Evolutionary conservation across 35 echinoderm and acorn worm species (phyloP).

Genomic region (Apostichopus japonicus): DNA sequence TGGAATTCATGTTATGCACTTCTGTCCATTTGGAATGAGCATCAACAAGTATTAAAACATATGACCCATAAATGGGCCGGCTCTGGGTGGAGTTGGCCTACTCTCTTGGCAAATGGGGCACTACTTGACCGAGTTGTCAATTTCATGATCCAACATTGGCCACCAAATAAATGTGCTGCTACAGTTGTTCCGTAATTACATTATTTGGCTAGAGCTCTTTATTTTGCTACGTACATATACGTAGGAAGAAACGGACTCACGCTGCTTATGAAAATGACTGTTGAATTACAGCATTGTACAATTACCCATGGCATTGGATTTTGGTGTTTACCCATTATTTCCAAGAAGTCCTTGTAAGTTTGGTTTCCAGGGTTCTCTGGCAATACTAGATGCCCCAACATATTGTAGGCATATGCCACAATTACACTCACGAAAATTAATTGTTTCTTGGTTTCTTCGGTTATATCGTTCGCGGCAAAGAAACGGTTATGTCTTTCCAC

Average conservation of each 20-base stretch:
- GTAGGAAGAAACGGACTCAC: constrained; percentile 54
- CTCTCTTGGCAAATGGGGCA: constrained; percentile 36
- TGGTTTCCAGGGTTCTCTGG: constrained; percentile 48
- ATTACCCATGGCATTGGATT: constrained; percentile 46
- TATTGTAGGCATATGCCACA: constrained; percentile 40
- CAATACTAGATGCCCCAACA: constrained; percentile 32
- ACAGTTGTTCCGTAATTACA: background rate
- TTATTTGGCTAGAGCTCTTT: constrained; percentile 46
- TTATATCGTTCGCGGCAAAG: constrained; percentile 68
- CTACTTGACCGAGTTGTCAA: constrained; percentile 25
- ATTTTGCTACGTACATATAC: constrained; percentile 51
- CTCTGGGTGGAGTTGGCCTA: constrained; percentile 47
- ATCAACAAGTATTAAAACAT: constrained; percentile 40
- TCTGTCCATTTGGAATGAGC: constrained; percentile 56
- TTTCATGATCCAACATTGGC: constrained; percentile 46
- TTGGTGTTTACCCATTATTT: constrained; percentile 48
- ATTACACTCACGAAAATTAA: constrained; percentile 16
- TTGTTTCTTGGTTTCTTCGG: constrained; percentile 19
- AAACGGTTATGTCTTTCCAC: constrained; percentile 48
- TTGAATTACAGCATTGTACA: constrained; percentile 66
- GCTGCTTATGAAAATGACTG: constrained; percentile 15
- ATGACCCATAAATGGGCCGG: constrained; percentile 57
- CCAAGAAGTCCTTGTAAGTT: constrained; percentile 48
- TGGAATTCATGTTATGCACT: constrained; percentile 48
- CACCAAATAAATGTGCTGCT: constrained; percentile 58